A percentile compares a stretch with the other conserved stretches of the same genome.
These are phyloP conservation scores for Tipula unca DNA, from an alignment of 2,888 invertebrate genomes.

Conservation along the genomic window DNA sequence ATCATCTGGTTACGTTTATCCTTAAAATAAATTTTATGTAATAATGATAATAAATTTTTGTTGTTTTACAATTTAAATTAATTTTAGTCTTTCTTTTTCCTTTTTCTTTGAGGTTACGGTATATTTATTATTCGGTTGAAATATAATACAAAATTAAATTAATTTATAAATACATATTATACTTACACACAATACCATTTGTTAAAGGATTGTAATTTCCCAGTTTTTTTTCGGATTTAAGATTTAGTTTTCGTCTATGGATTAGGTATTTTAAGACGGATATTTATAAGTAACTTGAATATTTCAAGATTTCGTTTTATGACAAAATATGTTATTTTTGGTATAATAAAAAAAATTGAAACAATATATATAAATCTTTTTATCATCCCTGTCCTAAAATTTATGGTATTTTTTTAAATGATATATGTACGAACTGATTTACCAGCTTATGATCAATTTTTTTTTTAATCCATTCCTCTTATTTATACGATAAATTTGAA, in stretches of 20 bases:
- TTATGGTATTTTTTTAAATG: no score
- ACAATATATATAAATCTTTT: neutral
- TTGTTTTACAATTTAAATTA: neutral
- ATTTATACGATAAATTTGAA: no score
- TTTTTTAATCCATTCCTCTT: neutral
- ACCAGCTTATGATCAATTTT: neutral
- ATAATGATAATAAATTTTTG: neutral
- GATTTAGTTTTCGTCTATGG: neutral
- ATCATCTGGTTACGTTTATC: neutral
- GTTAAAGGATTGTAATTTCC: neutral
- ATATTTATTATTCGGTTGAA: neutral
- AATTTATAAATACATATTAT: neutral
- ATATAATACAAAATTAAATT: neutral
- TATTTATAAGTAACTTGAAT: neutral
- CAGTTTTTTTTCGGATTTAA: neutral
- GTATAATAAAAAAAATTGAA: neutral
- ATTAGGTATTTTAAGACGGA: neutral
- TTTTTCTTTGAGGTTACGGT: neutral
- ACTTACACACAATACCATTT: neutral
- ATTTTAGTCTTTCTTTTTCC: neutral
- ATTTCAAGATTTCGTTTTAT: neutral
- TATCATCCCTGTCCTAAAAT: no score
- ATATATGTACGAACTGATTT: no score
- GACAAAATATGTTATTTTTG: neutral
- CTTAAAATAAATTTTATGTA: neutral